These are phyloP conservation scores for Gymnodraco acuticeps DNA, from an alignment of 2,797 vertebrate species.

Conservation along the genomic window DNA sequence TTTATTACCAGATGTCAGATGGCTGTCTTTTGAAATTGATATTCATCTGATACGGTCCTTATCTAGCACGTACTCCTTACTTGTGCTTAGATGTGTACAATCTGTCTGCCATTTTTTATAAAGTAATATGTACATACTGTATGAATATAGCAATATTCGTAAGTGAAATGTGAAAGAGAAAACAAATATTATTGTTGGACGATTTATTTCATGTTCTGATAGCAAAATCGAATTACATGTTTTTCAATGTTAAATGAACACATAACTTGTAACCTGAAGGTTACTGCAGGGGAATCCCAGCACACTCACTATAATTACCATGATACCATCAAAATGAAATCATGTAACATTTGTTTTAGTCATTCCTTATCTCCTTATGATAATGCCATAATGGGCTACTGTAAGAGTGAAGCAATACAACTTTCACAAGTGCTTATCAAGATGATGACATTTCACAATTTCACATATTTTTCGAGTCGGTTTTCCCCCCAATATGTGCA, in stretches of 20 bases:
- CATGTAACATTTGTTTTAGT: background rate
- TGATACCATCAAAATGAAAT: background rate
- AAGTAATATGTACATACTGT: no score
- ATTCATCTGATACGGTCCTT: no score
- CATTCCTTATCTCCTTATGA: slow-evolving; percentile 1
- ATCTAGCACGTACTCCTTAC: no score
- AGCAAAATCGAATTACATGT: background rate
- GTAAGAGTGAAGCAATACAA: background rate
- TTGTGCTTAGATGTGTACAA: no score
- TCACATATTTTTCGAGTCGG: background rate
- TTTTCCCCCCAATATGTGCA: no score
- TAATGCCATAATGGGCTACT: slow-evolving; percentile 2
- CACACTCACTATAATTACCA: background rate
- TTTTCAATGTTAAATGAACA: background rate
- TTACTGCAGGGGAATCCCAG: background rate
- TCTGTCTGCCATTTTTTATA: no score
- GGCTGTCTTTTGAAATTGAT: no score
- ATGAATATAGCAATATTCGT: background rate
- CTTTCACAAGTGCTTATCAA: background rate
- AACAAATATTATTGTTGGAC: background rate
- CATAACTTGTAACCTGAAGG: background rate
- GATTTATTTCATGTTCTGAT: background rate
- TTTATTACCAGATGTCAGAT: no score
- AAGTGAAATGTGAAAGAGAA: background rate
- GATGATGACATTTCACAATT: background rate